phyloP scores from a whole-genome alignment of 2,888 invertebrate genomes.

The Exocentrus adspersus region DNA sequence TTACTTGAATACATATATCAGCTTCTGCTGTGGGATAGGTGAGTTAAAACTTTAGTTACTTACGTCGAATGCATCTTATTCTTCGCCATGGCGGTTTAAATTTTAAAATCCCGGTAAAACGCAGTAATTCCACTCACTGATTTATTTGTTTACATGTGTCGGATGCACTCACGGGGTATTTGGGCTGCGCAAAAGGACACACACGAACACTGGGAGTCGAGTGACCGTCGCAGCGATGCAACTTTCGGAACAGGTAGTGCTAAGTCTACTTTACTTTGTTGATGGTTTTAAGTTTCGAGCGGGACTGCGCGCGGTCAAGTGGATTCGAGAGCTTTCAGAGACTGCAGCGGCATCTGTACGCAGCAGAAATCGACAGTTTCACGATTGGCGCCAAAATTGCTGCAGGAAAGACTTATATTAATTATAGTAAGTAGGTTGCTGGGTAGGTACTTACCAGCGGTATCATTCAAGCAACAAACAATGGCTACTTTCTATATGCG shows the following conservation, averaged over 20 bases:
- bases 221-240: conserved; percentile 3
- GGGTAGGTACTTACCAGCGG: too few relatives aligned
- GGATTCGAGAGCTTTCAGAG: not conserved
- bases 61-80: conserved; percentile 55
- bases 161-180: conserved; percentile 38
- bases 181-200: conserved; percentile 37
- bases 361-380: not conserved
- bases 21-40: too few relatives aligned
- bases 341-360: conserved; percentile 15
- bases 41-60: too few relatives aligned
- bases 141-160: conserved; percentile 43
- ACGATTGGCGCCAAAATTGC: conserved; percentile 8
- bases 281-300: conserved; percentile 15
- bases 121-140: conserved; percentile 29
- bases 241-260: conserved; percentile 20
- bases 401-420: not conserved
- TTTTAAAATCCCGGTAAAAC: conserved; percentile 29
- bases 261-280: conserved; percentile 25
- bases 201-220: conserved; percentile 25
- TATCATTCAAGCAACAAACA: too few relatives aligned
- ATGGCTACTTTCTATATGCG: too few relatives aligned
- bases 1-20: too few relatives aligned
- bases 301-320: conserved; percentile 22
- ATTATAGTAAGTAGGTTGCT: too few relatives aligned
- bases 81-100: conserved; percentile 48